Evolutionary conservation across 1,140 invertebrate species (phyloP).

Genomic region (Stegodyphus mimosarum): DNA sequence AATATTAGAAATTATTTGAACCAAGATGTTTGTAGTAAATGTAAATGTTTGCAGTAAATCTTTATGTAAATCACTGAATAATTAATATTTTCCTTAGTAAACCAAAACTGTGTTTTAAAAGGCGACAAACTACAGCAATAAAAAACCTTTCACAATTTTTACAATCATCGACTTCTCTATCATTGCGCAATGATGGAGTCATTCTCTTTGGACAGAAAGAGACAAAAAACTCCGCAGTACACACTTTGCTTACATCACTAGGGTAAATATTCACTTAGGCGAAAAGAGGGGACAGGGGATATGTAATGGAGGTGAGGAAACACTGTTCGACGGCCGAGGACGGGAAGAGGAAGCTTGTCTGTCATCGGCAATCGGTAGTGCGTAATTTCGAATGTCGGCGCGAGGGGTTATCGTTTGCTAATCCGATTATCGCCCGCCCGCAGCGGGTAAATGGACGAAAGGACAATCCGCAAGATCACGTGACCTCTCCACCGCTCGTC

Average conservation of each 20-base stretch:
- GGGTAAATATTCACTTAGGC: conserved; percentile 33
- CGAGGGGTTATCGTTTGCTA: conserved; percentile 43
- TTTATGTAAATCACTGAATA: too few relatives aligned
- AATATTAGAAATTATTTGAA: too few relatives aligned
- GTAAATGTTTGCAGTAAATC: too few relatives aligned
- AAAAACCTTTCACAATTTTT: too few relatives aligned
- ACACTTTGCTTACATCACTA: conserved; percentile 1
- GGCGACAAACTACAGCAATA: too few relatives aligned
- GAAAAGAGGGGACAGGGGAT: background rate
- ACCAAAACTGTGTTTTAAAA: too few relatives aligned
- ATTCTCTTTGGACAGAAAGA: background rate
- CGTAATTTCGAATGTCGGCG: conserved; percentile 52
- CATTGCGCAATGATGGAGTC: too few relatives aligned
- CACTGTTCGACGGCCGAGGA: too few relatives aligned
- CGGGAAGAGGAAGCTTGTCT: background rate
- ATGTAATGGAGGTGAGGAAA: background rate
- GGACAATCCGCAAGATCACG: conserved; percentile 41
- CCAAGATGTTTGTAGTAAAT: too few relatives aligned
- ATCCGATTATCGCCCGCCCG: conserved; percentile 38
- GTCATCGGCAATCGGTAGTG: conserved; percentile 46
- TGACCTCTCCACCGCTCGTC: conserved; percentile 17
- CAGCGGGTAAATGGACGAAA: conserved; percentile 21
- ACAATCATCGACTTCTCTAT: too few relatives aligned
- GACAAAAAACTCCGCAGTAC: background rate
- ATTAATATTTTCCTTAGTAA: too few relatives aligned